These are phyloP conservation scores for Mya arenaria DNA, from an alignment of 1,140 invertebrate genomes.

Conservation along the genomic window DNA sequence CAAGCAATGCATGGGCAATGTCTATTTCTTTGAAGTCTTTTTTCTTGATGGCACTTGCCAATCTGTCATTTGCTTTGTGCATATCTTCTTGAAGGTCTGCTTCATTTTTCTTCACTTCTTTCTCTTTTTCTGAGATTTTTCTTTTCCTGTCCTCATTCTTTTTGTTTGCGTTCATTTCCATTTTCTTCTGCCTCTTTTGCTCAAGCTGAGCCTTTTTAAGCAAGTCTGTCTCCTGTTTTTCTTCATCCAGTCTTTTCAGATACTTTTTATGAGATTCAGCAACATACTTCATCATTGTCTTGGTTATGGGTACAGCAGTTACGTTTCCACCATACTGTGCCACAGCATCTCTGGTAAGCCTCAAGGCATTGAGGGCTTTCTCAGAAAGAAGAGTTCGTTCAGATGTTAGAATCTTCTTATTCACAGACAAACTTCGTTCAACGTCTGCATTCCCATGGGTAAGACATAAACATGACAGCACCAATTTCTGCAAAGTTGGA, in stretches of 20 bases:
- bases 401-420: slow-evolving; percentile 41
- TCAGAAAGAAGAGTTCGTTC: slow-evolving; percentile 15
- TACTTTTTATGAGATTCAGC: neutral
- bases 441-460: slow-evolving; percentile 61
- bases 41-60: neutral
- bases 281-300: slow-evolving; percentile 1
- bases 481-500: slow-evolving; percentile 33
- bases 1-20: neutral
- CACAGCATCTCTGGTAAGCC: slow-evolving; percentile 27
- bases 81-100: slow-evolving; percentile 6
- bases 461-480: slow-evolving; percentile 44
- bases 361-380: slow-evolving; percentile 32
- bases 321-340: neutral
- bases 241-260: neutral
- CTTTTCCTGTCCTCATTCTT: neutral
- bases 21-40: slow-evolving; percentile 11
- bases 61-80: slow-evolving; percentile 14
- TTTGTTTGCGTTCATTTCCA: neutral
- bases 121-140: slow-evolving; percentile 2
- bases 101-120: neutral
- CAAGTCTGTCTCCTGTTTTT: neutral
- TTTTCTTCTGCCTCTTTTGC: neutral
- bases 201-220: neutral
- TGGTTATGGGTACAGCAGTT: slow-evolving; percentile 14
- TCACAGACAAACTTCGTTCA: slow-evolving; percentile 56